A percentile compares a stretch with the other conserved stretches of the same genome.
Conservation (phyloP, 2,888 invertebrate species). For the Cheilosia vulpina region DNA sequence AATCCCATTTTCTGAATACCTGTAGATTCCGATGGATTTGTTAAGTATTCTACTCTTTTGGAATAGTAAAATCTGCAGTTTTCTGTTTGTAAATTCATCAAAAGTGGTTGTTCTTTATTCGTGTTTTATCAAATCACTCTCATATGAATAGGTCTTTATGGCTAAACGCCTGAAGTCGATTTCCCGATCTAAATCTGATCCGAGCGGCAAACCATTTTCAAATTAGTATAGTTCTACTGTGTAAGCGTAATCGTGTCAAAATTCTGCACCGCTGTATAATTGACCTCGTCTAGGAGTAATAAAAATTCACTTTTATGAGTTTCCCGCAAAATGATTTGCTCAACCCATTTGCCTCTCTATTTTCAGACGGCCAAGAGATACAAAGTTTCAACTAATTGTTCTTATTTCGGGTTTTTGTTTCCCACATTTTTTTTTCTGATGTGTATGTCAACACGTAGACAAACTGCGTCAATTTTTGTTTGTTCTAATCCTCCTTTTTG, state of each 20-base stretch:
- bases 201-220: not conserved
- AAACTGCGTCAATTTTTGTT: conserved; percentile 64
- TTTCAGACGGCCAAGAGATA: conserved; percentile 27
- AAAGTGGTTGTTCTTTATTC: too few relatives aligned
- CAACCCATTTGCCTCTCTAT: conserved; percentile 25
- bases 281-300: conserved; percentile 60
- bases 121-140: too few relatives aligned
- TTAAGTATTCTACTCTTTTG: too few relatives aligned
- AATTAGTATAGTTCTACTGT: not conserved
- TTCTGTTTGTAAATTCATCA: too few relatives aligned
- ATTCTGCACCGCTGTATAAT: conserved; percentile 33
- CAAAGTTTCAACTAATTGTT: conserved; percentile 53
- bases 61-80: too few relatives aligned
- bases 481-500: conserved; percentile 32
- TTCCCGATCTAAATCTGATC: not conserved
- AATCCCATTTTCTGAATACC: too few relatives aligned
- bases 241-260: not conserved
- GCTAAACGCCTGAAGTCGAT: too few relatives aligned
- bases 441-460: conserved; percentile 57
- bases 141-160: too few relatives aligned
- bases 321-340: conserved; percentile 19
- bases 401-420: conserved; percentile 6
- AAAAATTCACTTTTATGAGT: conserved; percentile 36
- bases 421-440: conserved; percentile 5
- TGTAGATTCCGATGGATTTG: too few relatives aligned